These are phyloP conservation scores for Sycon ciliatum DNA, from an alignment of 37 sponge, comb jelly and placozoan species.

Conservation along the genomic window DNA sequence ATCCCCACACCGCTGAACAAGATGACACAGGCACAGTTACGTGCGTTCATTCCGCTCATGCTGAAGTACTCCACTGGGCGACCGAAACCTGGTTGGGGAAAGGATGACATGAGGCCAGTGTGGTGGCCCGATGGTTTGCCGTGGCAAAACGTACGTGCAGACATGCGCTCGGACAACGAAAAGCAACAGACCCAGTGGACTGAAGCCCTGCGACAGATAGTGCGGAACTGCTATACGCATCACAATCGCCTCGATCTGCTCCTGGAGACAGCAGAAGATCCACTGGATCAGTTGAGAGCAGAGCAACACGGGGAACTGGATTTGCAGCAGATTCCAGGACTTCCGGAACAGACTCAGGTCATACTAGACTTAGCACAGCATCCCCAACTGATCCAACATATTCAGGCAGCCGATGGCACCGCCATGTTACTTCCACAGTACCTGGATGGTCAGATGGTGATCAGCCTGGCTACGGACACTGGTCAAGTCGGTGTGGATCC, in stretches of 20 bases:
- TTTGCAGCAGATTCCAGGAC: slow-evolving; percentile 24
- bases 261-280: too few relatives aligned
- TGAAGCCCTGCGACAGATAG: slow-evolving; percentile 62
- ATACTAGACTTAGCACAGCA: too few relatives aligned
- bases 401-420: too few relatives aligned
- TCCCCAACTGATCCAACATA: too few relatives aligned
- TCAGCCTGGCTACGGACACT: too few relatives aligned
- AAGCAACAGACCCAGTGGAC: slow-evolving; percentile 67
- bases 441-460: too few relatives aligned
- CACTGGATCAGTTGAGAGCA: too few relatives aligned
- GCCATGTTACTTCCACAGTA: too few relatives aligned
- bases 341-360: too few relatives aligned
- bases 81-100: slow-evolving; percentile 90
- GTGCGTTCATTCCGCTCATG: slow-evolving; percentile 76
- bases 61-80: slow-evolving; percentile 73
- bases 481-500: too few relatives aligned
- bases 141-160: slow-evolving; percentile 78
- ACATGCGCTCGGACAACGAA: slow-evolving; percentile 53
- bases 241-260: slow-evolving; percentile 70
- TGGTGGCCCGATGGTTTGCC: slow-evolving; percentile 88
- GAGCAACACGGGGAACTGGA: too few relatives aligned
- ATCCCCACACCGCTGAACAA: slow-evolving; percentile 86
- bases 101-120: slow-evolving; percentile 59
- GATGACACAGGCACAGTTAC: slow-evolving; percentile 88
- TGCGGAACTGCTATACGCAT: slow-evolving; percentile 62